Conservation (phyloP, 2,113 vertebrate genomes). For the Pseudorectes ferrugineus region DNA sequence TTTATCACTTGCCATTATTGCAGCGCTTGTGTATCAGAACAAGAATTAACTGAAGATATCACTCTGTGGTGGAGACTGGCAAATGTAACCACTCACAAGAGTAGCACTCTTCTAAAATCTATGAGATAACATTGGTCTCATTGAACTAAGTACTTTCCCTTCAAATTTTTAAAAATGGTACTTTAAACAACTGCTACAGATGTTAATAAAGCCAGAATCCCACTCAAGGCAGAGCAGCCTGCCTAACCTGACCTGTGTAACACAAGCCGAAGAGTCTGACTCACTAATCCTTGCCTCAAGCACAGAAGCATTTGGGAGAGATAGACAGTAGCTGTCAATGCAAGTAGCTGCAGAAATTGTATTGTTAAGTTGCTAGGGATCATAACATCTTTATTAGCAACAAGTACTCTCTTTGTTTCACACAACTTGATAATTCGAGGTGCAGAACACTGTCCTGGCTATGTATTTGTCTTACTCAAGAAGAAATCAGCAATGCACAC, state of each 20-base stretch:
- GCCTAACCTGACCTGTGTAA: not conserved
- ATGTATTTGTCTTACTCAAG: not conserved
- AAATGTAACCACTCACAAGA: not conserved
- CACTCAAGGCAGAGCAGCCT: not conserved
- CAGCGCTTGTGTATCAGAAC: not conserved
- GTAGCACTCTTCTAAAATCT: not conserved
- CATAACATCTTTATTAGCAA: not conserved
- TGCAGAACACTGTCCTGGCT: not conserved
- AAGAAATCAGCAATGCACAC: not conserved
- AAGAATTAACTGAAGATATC: not conserved
- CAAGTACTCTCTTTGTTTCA: not conserved
- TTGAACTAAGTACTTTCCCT: not conserved
- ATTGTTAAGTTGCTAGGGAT: not conserved
- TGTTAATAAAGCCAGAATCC: not conserved
- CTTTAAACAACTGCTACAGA: not conserved
- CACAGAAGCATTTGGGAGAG: not conserved
- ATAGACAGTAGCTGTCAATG: not conserved
- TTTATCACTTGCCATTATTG: not conserved
- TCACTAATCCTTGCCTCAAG: not conserved
- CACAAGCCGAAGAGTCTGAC: not conserved
- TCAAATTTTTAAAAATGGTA: not conserved
- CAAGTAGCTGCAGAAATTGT: not conserved
- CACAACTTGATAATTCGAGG: not conserved
- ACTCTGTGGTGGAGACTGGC: not conserved
- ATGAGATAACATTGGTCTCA: not conserved